phyloP scores from a whole-genome alignment of 1,140 invertebrate genomes.

The Fragariocoptes setiger region DNA sequence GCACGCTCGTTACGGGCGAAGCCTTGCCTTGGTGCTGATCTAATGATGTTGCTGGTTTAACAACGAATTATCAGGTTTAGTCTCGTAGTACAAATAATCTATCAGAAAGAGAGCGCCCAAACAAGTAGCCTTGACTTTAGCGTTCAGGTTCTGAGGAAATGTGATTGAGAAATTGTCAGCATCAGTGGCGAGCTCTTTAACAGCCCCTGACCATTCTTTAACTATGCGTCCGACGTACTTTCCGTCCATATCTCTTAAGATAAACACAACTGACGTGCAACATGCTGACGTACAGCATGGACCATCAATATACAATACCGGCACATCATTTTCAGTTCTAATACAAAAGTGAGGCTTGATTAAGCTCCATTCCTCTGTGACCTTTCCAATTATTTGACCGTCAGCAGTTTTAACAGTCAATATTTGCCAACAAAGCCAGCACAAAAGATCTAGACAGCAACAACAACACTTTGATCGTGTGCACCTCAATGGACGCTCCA shows the following conservation, averaged over 20 bases:
- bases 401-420: conserved; percentile 13
- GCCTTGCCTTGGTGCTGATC: no score
- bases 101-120: conserved; percentile 28
- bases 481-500: conserved; percentile 16
- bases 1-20: no score
- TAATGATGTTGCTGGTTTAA: no score
- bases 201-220: conserved; percentile 37
- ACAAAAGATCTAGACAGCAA: no score
- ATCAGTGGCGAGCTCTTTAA: conserved; percentile 35
- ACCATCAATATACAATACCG: conserved; percentile 42
- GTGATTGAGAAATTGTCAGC: conserved; percentile 40
- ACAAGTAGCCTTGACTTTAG: conserved; percentile 42
- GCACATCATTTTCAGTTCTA: conserved; percentile 34
- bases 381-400: conserved; percentile 25
- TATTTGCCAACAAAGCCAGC: conserved; percentile 17
- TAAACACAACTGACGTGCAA: conserved; percentile 25
- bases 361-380: conserved; percentile 51
- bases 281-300: conserved; percentile 32
- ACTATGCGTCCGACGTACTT: conserved; percentile 32
- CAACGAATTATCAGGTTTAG: no score
- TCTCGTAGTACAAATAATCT: conserved; percentile 11
- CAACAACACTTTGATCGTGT: no score
- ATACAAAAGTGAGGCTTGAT: conserved; percentile 39
- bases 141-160: conserved; percentile 44
- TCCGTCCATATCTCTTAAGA: conserved; percentile 9